A percentile compares a stretch with the other conserved stretches of the same genome.
Evolutionary conservation across 2,113 vertebrate species (phyloP).

Genomic region (Silurus glanis): DNA sequence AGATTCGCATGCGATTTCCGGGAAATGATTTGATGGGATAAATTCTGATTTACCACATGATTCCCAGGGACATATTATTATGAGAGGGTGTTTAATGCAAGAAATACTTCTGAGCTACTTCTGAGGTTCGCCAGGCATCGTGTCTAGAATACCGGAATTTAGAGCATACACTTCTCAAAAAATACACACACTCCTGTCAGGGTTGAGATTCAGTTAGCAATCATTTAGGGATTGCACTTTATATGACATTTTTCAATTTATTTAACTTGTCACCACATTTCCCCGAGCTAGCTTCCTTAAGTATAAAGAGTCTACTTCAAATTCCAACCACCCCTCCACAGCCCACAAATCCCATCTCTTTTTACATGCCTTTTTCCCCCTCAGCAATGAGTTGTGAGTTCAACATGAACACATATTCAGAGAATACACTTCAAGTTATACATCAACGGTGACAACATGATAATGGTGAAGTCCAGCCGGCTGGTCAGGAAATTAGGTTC

Average conservation of each 20-base stretch:
- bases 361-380: neutral
- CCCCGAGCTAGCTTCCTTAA: neutral
- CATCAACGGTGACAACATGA: neutral
- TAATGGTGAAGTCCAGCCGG: neutral
- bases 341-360: neutral
- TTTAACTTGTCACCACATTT: conserved; percentile 19
- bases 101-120: neutral
- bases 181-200: neutral
- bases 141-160: conserved; percentile 6
- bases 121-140: neutral
- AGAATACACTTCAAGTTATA: too few species aligned
- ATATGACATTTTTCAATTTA: conserved; percentile 24
- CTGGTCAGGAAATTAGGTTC: neutral
- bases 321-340: neutral
- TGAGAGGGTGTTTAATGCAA: neutral
- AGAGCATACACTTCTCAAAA: neutral
- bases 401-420: neutral
- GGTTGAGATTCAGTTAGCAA: neutral
- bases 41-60: neutral
- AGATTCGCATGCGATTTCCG: neutral
- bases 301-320: neutral
- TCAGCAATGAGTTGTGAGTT: neutral
- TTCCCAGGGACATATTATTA: neutral
- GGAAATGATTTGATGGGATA: neutral
- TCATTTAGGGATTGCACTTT: conserved; percentile 11